Conservation (phyloP, 2,113 vertebrate genomes). For the Burhinus bistriatus region DNA sequence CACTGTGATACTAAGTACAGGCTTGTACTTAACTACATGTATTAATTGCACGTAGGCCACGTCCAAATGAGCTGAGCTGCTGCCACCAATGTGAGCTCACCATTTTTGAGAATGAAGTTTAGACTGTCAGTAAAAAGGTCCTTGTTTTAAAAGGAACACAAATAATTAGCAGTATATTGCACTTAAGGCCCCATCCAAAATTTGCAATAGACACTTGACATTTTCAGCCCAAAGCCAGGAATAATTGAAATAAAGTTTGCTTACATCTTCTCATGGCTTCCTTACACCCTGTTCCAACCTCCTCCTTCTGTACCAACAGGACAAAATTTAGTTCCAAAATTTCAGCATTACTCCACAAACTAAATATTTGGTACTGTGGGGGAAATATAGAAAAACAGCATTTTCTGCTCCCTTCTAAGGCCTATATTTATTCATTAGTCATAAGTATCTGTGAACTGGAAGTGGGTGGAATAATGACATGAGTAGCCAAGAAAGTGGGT, state of each 20-base stretch:
- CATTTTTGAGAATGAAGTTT: not conserved
- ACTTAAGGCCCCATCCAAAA: not conserved
- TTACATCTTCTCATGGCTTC: not conserved
- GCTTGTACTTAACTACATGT: not conserved
- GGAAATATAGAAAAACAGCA: not conserved
- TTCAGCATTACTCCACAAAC: not conserved
- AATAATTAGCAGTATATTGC: not conserved
- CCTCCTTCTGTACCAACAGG: not conserved
- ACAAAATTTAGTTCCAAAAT: not conserved
- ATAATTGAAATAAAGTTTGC: not conserved
- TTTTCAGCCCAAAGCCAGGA: not conserved
- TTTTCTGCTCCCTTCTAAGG: not conserved
- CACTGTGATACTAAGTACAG: not conserved
- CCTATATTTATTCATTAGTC: not conserved
- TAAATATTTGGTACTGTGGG: not conserved
- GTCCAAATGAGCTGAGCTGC: not conserved
- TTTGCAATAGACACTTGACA: not conserved
- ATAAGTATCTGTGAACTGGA: not conserved
- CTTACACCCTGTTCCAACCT: rapidly evolving
- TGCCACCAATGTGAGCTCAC: not conserved
- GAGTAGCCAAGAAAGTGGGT: not conserved
- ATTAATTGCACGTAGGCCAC: not conserved
- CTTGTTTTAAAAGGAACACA: not conserved
- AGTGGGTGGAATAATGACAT: not conserved
- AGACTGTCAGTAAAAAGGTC: not conserved